Conservation (phyloP, 1,140 invertebrate species). For the Drosophila subobscura region DNA sequence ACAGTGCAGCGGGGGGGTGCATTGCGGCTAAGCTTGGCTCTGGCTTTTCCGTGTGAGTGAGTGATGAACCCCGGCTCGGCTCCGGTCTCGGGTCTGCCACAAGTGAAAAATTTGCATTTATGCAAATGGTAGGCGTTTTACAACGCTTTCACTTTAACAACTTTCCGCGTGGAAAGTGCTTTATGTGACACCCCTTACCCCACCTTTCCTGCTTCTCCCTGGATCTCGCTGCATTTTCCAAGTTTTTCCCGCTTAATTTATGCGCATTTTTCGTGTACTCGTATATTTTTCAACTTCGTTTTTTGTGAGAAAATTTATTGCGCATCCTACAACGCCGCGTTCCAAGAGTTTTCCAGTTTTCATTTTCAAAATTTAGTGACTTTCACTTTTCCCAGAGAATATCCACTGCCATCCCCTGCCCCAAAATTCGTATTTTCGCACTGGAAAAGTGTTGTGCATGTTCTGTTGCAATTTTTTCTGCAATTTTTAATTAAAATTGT, state of each 20-base stretch:
- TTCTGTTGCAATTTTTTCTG: slow-evolving; percentile 43
- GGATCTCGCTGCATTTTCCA: slow-evolving; percentile 38
- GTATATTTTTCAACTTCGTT: background rate
- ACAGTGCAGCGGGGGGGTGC: slow-evolving; percentile 14
- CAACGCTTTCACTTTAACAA: slow-evolving; percentile 59
- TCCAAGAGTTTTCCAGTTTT: slow-evolving; percentile 31
- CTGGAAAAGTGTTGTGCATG: slow-evolving; percentile 47
- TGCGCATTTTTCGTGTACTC: slow-evolving; percentile 65
- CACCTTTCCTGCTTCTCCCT: background rate
- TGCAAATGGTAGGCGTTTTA: slow-evolving; percentile 53
- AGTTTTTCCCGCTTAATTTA: slow-evolving; percentile 66
- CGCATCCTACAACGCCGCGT: background rate
- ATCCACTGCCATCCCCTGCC: background rate
- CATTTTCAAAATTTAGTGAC: slow-evolving; percentile 60
- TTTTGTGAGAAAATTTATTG: slow-evolving; percentile 54
- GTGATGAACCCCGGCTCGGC: slow-evolving; percentile 37
- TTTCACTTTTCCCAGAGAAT: slow-evolving; percentile 50
- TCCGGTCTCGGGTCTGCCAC: background rate
- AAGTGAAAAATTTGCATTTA: slow-evolving; percentile 63
- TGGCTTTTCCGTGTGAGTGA: slow-evolving; percentile 1
- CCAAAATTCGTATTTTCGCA: slow-evolving; percentile 5
- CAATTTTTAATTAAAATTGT: slow-evolving; percentile 70
- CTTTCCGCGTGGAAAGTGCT: slow-evolving; percentile 46
- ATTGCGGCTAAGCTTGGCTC: no score
- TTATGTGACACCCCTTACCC: slow-evolving; percentile 6